Evolutionary conservation across 2,888 invertebrate genomes (phyloP), one percentile per base, ranked within the genome.

Genomic region (Synergus japonicus): DNA sequence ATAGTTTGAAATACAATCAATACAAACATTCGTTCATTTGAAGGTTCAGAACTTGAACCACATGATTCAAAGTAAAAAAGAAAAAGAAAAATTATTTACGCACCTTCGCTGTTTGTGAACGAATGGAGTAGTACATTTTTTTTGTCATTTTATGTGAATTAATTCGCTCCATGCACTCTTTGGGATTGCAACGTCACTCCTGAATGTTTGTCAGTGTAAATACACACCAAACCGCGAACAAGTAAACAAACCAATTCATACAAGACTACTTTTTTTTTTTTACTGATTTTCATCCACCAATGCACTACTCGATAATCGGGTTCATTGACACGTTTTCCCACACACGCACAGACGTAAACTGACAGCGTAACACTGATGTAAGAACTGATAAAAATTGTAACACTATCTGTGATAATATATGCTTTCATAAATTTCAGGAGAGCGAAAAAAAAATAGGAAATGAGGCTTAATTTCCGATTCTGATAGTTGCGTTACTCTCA

Each of bases 121-220:
- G 18, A 41, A 46, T n/a, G 18, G 22, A 60, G 66, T 63, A 76
- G 76, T 77, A 77, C 76, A 76, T 77, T 76, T 76, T 73, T 78
- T 78, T 80, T 80, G n/a, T 76, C 64, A 63, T 78, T 76, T 73
- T 60, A 12, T 69, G n/a, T 76, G 77, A 76, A 79, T 79, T 80
- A 79, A 78, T 64, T 76, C 81, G 65, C 58, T 77, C 69, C 63
- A 88, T 90, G 91, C 91, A 91, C 91, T 91, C 90, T 90, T 90
- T 87, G 90, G 90, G 89, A 88, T 91, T 91, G 90, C 86, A 87
- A 89, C 82, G 86, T 88, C 87, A 89, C 88, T 88, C 85, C 87
- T 81, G 54, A 73, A 73, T 73, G 73, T 73, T 73, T 73, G 54
- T 73, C 73, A 73, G 87, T 89, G 86, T 90, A 85, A 86, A 65